Percentiles rank a stretch among this genome's conserved stretches.
phyloP scores from a whole-genome alignment of 2,113 vertebrate genomes.

The Mus musculus region DNA sequence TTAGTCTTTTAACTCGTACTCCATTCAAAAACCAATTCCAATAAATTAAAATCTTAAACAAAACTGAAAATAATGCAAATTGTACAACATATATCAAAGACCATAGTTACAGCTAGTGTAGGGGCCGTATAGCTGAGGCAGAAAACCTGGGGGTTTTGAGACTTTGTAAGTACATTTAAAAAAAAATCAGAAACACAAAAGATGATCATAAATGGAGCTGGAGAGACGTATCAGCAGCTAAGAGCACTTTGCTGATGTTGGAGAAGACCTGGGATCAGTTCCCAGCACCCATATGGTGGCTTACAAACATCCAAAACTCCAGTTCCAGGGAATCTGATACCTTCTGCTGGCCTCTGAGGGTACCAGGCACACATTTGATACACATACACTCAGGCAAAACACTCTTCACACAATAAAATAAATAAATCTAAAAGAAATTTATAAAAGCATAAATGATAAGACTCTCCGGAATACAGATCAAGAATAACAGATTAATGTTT shows the following conservation, averaged over 20 bases:
- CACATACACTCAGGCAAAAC: neutral
- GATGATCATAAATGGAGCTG: neutral
- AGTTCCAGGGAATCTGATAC: neutral
- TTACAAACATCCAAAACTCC: neutral
- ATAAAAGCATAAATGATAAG: neutral
- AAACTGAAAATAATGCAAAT: slow-evolving; percentile 23
- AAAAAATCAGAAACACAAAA: neutral
- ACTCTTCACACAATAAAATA: neutral
- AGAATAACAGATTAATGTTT: neutral
- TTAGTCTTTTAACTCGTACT: neutral
- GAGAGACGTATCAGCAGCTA: neutral
- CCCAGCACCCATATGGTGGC: neutral
- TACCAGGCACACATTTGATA: neutral
- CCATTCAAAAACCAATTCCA: neutral
- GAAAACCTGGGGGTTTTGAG: neutral
- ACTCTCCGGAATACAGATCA: neutral
- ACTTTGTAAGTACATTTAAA: neutral
- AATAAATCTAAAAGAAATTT: neutral
- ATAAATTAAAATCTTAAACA: slow-evolving; percentile 26
- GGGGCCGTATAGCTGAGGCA: neutral
- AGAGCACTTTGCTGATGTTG: neutral
- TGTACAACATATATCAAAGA: neutral
- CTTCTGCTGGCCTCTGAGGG: neutral
- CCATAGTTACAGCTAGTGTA: neutral
- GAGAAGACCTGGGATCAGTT: neutral